A percentile compares a stretch with the other conserved stretches of the same genome.
These are phyloP conservation scores for Sylvia atricapilla DNA, from an alignment of 2,113 vertebrate species.

Conservation along the genomic window DNA sequence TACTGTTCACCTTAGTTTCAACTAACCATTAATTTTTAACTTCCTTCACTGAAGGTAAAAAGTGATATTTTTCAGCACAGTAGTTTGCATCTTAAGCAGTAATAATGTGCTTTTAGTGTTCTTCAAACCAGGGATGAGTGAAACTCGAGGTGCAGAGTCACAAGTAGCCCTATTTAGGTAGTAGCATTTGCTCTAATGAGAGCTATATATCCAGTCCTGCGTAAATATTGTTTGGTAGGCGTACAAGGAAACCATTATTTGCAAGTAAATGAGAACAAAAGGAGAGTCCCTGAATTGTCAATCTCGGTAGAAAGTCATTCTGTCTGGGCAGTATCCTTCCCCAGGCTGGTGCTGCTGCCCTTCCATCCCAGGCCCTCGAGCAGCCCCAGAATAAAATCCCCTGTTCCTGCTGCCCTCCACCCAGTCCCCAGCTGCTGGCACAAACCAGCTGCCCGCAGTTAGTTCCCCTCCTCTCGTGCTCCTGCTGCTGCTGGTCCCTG, in stretches of 20 bases:
- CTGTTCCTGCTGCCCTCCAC: neutral
- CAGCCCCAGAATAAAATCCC: neutral
- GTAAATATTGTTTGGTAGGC: slow-evolving; percentile 63
- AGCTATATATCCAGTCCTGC: slow-evolving; percentile 63
- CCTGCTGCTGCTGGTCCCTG: neutral
- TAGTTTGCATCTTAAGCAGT: slow-evolving; percentile 78
- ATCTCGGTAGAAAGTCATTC: neutral
- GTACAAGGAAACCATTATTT: neutral
- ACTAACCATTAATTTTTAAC: slow-evolving; percentile 70
- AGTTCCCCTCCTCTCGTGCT: neutral
- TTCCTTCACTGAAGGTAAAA: slow-evolving; percentile 68
- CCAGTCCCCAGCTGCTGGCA: rapidly evolving
- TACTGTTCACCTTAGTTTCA: slow-evolving; percentile 54
- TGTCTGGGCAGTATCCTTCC: neutral
- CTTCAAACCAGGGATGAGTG: slow-evolving; percentile 72
- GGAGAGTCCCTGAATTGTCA: slow-evolving; percentile 37
- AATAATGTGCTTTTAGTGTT: slow-evolving; percentile 75
- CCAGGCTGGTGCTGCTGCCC: neutral
- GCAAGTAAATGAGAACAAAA: slow-evolving; percentile 55
- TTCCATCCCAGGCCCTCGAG: neutral
- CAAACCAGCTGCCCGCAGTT: neutral
- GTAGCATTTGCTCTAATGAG: slow-evolving; percentile 67
- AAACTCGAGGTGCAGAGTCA: slow-evolving; percentile 67
- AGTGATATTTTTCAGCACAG: slow-evolving; percentile 70
- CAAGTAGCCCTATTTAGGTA: slow-evolving; percentile 73